Evolutionary conservation across 53 echinoderm and acorn worm genomes (phyloP).

Genomic region (Mesocentrotus franciscanus): DNA sequence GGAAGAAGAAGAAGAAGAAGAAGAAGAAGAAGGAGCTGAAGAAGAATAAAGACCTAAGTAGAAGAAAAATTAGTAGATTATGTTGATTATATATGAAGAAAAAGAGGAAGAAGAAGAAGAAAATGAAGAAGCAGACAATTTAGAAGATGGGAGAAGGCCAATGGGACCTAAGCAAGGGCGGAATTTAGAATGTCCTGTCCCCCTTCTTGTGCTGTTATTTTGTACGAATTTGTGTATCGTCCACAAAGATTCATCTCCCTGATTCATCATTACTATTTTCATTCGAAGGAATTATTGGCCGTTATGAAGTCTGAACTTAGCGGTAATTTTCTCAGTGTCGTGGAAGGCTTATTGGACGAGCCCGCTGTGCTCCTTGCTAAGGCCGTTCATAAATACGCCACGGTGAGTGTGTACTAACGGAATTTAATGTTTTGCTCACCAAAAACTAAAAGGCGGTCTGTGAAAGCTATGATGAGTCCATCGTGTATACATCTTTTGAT

Average conservation of each 20-base stretch:
- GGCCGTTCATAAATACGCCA: conserved; percentile 32
- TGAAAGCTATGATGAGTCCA: background rate
- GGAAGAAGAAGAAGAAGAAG: too few relatives aligned
- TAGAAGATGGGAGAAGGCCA: too few relatives aligned
- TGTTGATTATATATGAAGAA: too few relatives aligned
- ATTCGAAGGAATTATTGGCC: conserved; percentile 12
- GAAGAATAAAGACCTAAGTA: too few relatives aligned
- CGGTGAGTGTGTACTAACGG: background rate
- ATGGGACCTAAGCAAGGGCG: too few relatives aligned
- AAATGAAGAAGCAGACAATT: too few relatives aligned
- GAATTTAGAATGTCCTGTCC: too few relatives aligned
- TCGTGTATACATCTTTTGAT: background rate
- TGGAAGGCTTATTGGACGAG: conserved; percentile 55
- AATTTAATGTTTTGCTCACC: background rate
- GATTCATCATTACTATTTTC: background rate
- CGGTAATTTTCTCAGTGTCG: conserved; percentile 39
- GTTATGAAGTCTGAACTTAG: conserved; percentile 56
- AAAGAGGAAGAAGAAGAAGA: too few relatives aligned
- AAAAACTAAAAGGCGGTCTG: background rate
- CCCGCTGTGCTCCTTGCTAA: conserved; percentile 32
- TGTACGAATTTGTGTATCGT: too few relatives aligned
- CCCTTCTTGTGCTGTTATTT: too few relatives aligned
- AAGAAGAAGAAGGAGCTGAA: too few relatives aligned
- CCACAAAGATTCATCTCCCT: background rate
- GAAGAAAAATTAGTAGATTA: too few relatives aligned